These are phyloP conservation scores for Cynaeus angustus DNA, from an alignment of 2,888 invertebrate genomes.

Conservation along the genomic window DNA sequence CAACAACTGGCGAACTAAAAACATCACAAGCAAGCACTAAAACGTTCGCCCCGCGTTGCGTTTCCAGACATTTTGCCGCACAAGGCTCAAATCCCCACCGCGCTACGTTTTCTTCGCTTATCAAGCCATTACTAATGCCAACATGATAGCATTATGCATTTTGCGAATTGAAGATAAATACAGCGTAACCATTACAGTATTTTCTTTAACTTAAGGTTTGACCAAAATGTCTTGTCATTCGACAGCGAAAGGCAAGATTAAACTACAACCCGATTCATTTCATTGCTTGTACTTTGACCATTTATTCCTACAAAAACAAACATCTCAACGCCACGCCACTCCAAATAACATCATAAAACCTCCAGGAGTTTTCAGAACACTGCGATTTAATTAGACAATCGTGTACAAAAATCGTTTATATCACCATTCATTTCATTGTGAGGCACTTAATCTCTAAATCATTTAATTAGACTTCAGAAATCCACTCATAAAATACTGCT, in stretches of 20 bases:
- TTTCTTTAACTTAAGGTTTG: background rate
- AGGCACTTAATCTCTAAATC: background rate
- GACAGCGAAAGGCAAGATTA: background rate
- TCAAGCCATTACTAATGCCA: slow-evolving; percentile 25
- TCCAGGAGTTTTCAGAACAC: slow-evolving; percentile 16
- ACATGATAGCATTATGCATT: slow-evolving; percentile 12
- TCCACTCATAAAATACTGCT: slow-evolving; percentile 4
- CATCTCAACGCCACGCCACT: slow-evolving; percentile 10
- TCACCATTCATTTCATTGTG: slow-evolving; percentile 24
- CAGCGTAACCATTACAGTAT: too few species aligned
- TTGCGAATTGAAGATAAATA: slow-evolving; percentile 4
- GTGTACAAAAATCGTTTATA: slow-evolving; percentile 6
- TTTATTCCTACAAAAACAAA: slow-evolving; percentile 21
- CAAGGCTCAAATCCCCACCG: slow-evolving; percentile 44
- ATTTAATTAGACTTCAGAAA: background rate
- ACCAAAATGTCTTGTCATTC: background rate
- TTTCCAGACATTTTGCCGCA: slow-evolving; percentile 46
- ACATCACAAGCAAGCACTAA: slow-evolving; percentile 35
- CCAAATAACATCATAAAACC: slow-evolving; percentile 20
- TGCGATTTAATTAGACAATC: slow-evolving; percentile 12
- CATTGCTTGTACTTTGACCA: slow-evolving; percentile 12
- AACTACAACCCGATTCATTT: slow-evolving; percentile 1
- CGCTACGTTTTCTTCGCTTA: slow-evolving; percentile 25
- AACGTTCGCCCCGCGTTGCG: slow-evolving; percentile 40
- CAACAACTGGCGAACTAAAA: slow-evolving; percentile 44